Percentiles rank a stretch among this genome's conserved stretches.
Evolutionary conservation across 2,113 vertebrate species (phyloP).

Genomic region (Natator depressus): DNA sequence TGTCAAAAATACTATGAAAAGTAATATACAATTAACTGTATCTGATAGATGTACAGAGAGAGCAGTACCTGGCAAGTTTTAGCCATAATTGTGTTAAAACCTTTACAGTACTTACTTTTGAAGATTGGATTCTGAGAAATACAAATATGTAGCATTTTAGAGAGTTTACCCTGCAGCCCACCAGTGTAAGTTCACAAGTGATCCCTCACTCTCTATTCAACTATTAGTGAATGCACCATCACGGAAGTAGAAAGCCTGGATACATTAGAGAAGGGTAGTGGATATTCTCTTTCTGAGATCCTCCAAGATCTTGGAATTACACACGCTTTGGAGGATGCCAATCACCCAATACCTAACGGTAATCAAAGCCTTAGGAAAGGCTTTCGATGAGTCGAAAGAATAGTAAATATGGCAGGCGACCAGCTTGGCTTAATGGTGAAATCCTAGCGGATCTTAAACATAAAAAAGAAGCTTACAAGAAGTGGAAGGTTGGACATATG

Average conservation of each 20-base stretch:
- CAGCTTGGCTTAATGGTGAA: too few species aligned
- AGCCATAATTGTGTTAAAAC: background rate
- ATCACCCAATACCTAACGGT: background rate
- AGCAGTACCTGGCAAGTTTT: conserved; percentile 16
- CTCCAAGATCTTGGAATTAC: background rate
- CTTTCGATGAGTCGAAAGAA: too few species aligned
- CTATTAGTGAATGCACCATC: background rate
- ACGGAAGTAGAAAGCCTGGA: background rate
- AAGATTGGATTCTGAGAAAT: background rate
- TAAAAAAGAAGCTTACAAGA: too few species aligned
- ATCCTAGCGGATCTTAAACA: too few species aligned
- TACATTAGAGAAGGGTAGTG: background rate
- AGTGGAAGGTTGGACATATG: too few species aligned
- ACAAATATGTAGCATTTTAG: background rate
- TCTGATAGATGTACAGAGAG: conserved; percentile 24
- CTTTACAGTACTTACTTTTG: background rate
- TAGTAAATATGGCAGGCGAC: too few species aligned
- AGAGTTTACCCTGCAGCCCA: background rate
- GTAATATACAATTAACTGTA: conserved; percentile 59
- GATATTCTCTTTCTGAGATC: background rate
- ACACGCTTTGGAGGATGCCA: background rate
- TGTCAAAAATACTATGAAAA: conserved; percentile 44
- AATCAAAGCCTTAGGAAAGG: background rate
- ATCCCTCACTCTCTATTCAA: background rate
- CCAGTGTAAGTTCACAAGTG: background rate